phyloP scores from a whole-genome alignment of 2,888 invertebrate species.

The Eumacrocentrus americanus region DNA sequence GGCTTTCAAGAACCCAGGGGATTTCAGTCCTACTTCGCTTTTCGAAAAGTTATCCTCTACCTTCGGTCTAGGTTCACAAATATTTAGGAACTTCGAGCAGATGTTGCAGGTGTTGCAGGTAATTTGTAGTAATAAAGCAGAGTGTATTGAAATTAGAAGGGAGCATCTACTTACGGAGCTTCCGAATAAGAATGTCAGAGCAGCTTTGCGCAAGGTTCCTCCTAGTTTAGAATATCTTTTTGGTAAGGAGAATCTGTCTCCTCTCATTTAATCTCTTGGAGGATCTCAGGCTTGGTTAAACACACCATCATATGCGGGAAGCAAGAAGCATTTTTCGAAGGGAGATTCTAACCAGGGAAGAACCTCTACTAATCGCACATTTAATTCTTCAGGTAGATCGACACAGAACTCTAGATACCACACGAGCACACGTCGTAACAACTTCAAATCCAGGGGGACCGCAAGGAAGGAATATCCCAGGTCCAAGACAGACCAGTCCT shows the following conservation, averaged over 20 bases:
- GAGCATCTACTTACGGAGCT: conserved; percentile 27
- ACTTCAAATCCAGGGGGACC: too few species aligned
- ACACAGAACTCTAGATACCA: too few species aligned
- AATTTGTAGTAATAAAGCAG: conserved; percentile 18
- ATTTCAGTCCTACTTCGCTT: conserved; percentile 21
- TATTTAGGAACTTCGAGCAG: conserved; percentile 32
- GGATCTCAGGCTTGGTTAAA: conserved; percentile 33
- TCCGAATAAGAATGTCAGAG: conserved; percentile 30
- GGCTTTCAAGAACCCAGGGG: conserved; percentile 21
- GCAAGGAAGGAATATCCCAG: too few species aligned
- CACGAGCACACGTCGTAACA: too few species aligned
- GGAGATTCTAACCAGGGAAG: too few species aligned
- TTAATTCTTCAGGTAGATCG: too few species aligned
- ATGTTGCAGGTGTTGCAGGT: conserved; percentile 35
- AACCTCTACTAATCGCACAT: too few species aligned
- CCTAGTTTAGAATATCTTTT: conserved; percentile 30
- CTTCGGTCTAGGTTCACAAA: conserved; percentile 28
- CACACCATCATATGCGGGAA: conserved; percentile 23
- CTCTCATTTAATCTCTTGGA: conserved; percentile 31
- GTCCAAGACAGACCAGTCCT: conserved; percentile 14
- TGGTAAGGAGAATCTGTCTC: conserved; percentile 26
- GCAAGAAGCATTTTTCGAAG: too few species aligned
- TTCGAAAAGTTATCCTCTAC: conserved; percentile 17
- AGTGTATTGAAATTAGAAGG: conserved; percentile 29
- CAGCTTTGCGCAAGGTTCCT: conserved; percentile 28